Percentiles rank a stretch among this genome's conserved stretches.
phyloP scores from a whole-genome alignment of 2,888 invertebrate species.

The Synergus itoensis region DNA sequence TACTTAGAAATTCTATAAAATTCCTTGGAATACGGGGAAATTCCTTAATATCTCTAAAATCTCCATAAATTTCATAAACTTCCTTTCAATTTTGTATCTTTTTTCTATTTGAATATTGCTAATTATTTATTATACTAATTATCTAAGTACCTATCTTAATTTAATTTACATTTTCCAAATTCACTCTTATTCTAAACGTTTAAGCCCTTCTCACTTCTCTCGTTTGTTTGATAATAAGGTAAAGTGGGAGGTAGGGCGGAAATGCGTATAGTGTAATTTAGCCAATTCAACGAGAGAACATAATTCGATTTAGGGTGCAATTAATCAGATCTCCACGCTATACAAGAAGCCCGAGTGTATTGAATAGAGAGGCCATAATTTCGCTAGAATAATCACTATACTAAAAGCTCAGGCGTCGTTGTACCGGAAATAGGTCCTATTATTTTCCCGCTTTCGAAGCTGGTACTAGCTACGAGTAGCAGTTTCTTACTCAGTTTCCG shows the following conservation, averaged over 20 bases:
- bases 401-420: neutral
- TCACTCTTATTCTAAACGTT: neutral
- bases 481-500: neutral
- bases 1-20: too few species aligned
- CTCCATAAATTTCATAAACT: too few species aligned
- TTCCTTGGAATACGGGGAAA: too few species aligned
- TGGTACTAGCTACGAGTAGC: neutral
- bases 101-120: too few species aligned
- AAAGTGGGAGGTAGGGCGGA: neutral
- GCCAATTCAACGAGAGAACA: conserved; percentile 8
- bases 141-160: too few species aligned
- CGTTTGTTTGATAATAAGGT: neutral
- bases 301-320: conserved; percentile 25
- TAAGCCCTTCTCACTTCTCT: neutral
- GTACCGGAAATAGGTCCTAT: neutral
- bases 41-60: too few species aligned
- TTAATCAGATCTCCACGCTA: conserved; percentile 34
- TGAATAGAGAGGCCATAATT: conserved; percentile 28
- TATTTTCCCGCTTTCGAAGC: neutral
- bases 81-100: too few species aligned
- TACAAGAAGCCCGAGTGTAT: conserved; percentile 13
- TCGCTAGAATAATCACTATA: neutral
- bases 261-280: conserved; percentile 5
- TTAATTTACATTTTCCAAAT: too few species aligned
- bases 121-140: too few species aligned